A percentile compares a stretch with the other conserved stretches of the same genome.
Evolutionary conservation across 2,888 invertebrate species (phyloP).

Genomic region (Eucera pruinosa): DNA sequence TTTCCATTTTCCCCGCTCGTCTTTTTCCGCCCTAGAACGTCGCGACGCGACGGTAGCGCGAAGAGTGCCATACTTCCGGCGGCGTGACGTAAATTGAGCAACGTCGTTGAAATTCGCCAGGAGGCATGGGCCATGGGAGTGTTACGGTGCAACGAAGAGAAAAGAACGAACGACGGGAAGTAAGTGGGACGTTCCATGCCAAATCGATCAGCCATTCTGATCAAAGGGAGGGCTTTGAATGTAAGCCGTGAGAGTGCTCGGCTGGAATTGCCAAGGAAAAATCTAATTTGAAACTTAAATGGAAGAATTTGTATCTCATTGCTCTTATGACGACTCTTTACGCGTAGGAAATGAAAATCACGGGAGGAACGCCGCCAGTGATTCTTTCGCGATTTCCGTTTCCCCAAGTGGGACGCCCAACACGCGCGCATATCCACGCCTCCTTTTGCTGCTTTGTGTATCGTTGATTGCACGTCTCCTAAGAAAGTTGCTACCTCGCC

Average conservation of each 20-base stretch:
- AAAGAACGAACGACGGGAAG: slow-evolving; percentile 59
- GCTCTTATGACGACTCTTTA: slow-evolving; percentile 68
- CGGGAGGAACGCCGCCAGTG: slow-evolving; percentile 18
- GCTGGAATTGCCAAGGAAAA: slow-evolving; percentile 68
- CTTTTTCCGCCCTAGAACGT: no score
- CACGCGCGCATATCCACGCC: neutral
- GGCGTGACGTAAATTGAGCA: slow-evolving; percentile 66
- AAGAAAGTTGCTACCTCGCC: neutral
- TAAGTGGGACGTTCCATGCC: slow-evolving; percentile 70
- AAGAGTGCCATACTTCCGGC: slow-evolving; percentile 52
- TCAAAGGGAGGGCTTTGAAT: slow-evolving; percentile 68
- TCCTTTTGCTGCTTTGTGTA: neutral
- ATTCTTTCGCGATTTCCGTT: slow-evolving; percentile 32
- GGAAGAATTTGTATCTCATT: slow-evolving; percentile 71
- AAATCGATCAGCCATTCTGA: slow-evolving; percentile 73
- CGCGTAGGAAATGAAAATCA: slow-evolving; percentile 69
- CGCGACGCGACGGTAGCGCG: neutral
- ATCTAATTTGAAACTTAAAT: slow-evolving; percentile 74
- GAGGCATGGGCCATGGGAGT: slow-evolving; percentile 27
- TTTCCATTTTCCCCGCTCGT: slow-evolving; percentile 46
- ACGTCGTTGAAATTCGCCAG: slow-evolving; percentile 64
- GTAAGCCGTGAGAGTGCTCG: slow-evolving; percentile 66
- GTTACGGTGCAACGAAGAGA: slow-evolving; percentile 11
- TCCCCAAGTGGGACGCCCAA: neutral
- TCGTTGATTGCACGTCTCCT: neutral